Evolutionary conservation across 2,797 vertebrate genomes (phyloP).

Genomic region (Luscinia luscinia): DNA sequence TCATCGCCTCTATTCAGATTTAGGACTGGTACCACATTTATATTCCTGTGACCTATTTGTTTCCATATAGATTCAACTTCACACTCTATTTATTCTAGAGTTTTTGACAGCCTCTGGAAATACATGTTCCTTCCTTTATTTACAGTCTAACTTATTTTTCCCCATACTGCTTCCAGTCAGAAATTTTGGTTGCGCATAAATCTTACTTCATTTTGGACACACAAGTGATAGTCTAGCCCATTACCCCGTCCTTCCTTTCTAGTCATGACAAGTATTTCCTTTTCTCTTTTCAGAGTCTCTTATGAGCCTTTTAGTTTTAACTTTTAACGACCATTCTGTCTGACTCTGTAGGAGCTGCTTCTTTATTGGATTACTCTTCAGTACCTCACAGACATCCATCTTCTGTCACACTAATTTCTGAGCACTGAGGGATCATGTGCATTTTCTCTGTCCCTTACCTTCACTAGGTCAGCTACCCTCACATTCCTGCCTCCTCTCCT

Average conservation of each 20-base stretch:
- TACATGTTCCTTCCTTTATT: background rate
- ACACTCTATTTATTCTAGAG: conserved; percentile 17
- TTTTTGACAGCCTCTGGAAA: conserved; percentile 54
- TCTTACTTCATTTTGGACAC: background rate
- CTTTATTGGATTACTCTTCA: background rate
- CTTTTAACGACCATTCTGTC: background rate
- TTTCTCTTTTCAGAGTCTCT: background rate
- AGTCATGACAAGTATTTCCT: background rate
- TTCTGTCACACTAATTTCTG: background rate
- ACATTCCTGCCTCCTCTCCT: background rate
- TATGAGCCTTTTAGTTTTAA: background rate
- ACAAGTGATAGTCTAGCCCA: background rate
- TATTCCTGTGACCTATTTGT: conserved; percentile 50
- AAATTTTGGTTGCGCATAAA: background rate
- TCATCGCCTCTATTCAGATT: background rate
- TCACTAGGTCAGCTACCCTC: background rate
- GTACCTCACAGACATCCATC: background rate
- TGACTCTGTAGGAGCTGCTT: background rate
- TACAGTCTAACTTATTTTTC: conserved; percentile 14
- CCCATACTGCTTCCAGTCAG: background rate
- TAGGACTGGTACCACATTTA: conserved; percentile 8
- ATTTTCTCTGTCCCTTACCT: background rate
- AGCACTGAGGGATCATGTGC: background rate
- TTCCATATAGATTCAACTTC: conserved; percentile 35
- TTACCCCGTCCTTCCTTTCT: background rate